phyloP scores from a whole-genome alignment of 2,113 vertebrate genomes.

The Ellobius talpinus region DNA sequence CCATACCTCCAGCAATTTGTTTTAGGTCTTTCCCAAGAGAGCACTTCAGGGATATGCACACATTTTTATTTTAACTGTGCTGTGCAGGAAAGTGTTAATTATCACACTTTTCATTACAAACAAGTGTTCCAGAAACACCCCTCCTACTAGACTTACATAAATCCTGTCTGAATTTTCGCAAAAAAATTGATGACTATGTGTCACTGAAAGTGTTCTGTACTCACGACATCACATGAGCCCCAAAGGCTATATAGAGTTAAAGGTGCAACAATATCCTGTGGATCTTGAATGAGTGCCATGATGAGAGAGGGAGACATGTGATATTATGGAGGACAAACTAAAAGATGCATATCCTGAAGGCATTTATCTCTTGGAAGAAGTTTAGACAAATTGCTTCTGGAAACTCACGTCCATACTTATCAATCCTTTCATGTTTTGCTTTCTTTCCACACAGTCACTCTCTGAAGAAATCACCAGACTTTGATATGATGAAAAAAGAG shows the following conservation, averaged over 20 bases:
- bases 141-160: slow-evolving; percentile 13
- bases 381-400: not conserved
- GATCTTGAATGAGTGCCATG: not conserved
- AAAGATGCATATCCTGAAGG: not conserved
- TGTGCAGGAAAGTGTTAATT: not conserved
- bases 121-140: slow-evolving; percentile 48
- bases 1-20: not conserved
- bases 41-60: not conserved
- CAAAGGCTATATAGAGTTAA: not conserved
- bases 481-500: not conserved
- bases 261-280: slow-evolving; percentile 39
- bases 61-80: not conserved
- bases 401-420: not conserved
- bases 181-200: slow-evolving; percentile 7
- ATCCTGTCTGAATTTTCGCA: not conserved
- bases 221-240: not conserved
- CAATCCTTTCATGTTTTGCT: not conserved
- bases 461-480: not conserved
- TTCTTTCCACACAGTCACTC: not conserved
- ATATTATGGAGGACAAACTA: not conserved
- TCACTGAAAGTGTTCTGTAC: not conserved
- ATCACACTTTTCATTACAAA: not conserved
- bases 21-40: not conserved
- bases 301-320: not conserved
- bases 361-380: not conserved